Evolutionary conservation across 1,140 invertebrate genomes (phyloP).

Genomic region (Aporrectodea caliginosa): DNA sequence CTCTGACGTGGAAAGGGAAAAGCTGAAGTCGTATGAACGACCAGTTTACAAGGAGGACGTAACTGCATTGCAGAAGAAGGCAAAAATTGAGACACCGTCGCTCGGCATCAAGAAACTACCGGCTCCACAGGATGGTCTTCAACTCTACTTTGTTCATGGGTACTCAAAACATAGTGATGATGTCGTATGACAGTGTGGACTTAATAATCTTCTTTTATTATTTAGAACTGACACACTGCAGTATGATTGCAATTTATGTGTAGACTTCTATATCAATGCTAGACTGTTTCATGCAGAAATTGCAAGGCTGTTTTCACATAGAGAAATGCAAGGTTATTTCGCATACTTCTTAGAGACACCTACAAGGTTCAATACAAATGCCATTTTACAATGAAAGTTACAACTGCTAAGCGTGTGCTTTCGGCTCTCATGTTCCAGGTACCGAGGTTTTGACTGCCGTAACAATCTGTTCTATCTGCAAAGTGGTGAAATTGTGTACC

Average conservation of each 20-base stretch:
- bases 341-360: too few species aligned
- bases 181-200: background rate
- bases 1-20: constrained; percentile 55
- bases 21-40: constrained; percentile 51
- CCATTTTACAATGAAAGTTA: background rate
- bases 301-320: too few species aligned
- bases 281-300: too few species aligned
- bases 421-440: constrained; percentile 40
- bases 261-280: too few species aligned
- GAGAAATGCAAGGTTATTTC: too few species aligned
- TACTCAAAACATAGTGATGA: constrained; percentile 30
- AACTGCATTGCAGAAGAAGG: constrained; percentile 42
- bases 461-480: constrained; percentile 56
- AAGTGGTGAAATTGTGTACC: constrained; percentile 52
- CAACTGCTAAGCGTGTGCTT: background rate
- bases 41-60: constrained; percentile 48
- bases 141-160: constrained; percentile 54
- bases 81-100: constrained; percentile 30
- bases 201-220: background rate
- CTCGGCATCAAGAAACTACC: constrained; percentile 32
- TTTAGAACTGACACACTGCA: background rate
- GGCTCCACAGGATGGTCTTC: constrained; percentile 48
- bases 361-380: too few species aligned
- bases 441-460: constrained; percentile 56
- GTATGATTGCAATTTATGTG: background rate